Evolutionary conservation across 2,888 invertebrate genomes (phyloP).

Genomic region (Bombylius discolor): DNA sequence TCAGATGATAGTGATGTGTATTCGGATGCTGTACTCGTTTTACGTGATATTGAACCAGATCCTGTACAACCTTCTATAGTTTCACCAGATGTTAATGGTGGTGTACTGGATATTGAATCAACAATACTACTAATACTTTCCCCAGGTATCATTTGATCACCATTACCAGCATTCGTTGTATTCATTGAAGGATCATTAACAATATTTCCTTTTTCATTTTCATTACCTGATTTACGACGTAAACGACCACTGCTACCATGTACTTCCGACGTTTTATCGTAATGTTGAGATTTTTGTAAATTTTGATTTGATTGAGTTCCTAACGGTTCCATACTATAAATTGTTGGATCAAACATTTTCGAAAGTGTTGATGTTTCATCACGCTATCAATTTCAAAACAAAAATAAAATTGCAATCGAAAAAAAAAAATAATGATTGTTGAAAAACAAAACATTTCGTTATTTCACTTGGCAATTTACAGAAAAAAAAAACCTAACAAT

Average conservation of each 20-base stretch:
- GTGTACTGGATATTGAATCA: conserved; percentile 15
- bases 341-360: conserved; percentile 32
- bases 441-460: too few species aligned
- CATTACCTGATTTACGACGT: conserved; percentile 8
- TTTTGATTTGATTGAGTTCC: conserved; percentile 10
- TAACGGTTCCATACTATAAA: conserved; percentile 23
- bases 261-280: background rate
- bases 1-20: conserved; percentile 37
- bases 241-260: background rate
- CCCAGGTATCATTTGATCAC: conserved; percentile 10
- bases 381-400: conserved; percentile 23
- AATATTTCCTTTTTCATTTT: conserved; percentile 9
- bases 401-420: background rate
- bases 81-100: conserved; percentile 21
- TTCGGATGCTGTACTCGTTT: conserved; percentile 43
- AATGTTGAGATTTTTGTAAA: conserved; percentile 1
- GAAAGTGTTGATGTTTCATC: conserved; percentile 35
- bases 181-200: conserved; percentile 2
- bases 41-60: conserved; percentile 38
- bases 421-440: too few species aligned
- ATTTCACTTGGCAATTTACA: too few species aligned
- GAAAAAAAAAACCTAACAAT: too few species aligned
- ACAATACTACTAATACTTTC: conserved; percentile 7
- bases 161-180: background rate
- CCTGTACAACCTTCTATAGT: conserved; percentile 16